Percentiles rank a stretch among this genome's conserved stretches.
Conservation (phyloP, 1,140 invertebrate genomes). For the Drosophila carrolli region DNA sequence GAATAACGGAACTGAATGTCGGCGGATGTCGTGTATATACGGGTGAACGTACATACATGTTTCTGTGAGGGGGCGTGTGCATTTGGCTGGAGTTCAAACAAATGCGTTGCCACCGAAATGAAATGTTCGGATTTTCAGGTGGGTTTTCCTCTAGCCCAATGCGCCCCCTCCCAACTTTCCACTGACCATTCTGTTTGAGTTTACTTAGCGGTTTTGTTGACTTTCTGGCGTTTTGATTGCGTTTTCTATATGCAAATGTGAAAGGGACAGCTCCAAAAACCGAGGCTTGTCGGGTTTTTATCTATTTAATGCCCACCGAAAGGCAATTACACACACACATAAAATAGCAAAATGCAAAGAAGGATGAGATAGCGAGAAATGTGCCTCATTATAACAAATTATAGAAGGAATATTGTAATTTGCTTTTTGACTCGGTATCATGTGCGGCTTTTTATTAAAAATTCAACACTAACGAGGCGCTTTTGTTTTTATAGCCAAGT, state of each 20-base stretch:
- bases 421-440: conserved; percentile 43
- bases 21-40: conserved; percentile 17
- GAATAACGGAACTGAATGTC: conserved; percentile 40
- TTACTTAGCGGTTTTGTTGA: conserved; percentile 63
- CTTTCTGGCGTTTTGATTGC: conserved; percentile 56
- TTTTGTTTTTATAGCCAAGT: conserved; percentile 51
- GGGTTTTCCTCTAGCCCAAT: not conserved
- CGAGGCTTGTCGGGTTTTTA: conserved; percentile 4
- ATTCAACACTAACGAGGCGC: conserved; percentile 63
- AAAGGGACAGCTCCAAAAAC: conserved; percentile 11
- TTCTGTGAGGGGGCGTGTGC: conserved; percentile 32
- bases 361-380: not conserved
- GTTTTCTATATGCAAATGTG: conserved; percentile 62
- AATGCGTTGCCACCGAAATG: conserved; percentile 38
- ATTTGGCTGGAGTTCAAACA: conserved; percentile 40
- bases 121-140: conserved; percentile 51
- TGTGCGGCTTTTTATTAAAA: conserved; percentile 64
- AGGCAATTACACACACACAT: conserved; percentile 48
- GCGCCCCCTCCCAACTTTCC: not conserved
- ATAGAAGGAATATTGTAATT: conserved; percentile 53
- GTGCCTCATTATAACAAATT: conserved; percentile 38
- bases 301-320: conserved; percentile 42
- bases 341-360: not conserved
- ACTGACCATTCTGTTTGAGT: conserved; percentile 45
- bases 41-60: not conserved